Percentiles rank a stretch among this genome's conserved stretches.
phyloP scores from a whole-genome alignment of 2,797 vertebrate genomes.

The Nothura maculosa region DNA sequence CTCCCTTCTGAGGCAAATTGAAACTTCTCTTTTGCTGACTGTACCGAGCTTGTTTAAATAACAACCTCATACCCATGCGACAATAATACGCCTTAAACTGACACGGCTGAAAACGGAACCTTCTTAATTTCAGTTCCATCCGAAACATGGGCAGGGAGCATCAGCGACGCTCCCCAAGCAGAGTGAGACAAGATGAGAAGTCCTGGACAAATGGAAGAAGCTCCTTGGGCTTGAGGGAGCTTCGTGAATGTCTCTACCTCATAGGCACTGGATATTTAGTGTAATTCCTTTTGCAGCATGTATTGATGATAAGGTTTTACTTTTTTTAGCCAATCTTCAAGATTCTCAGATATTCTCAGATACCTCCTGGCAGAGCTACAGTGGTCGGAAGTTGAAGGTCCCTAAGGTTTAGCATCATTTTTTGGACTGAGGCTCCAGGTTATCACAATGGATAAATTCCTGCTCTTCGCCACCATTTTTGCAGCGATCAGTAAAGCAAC shows the following conservation, averaged over 20 bases:
- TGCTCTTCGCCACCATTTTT: neutral
- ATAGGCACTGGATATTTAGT: neutral
- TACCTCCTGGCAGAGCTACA: neutral
- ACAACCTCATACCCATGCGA: neutral
- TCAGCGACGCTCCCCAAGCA: neutral
- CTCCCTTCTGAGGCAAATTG: conserved; percentile 43
- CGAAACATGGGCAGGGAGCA: neutral
- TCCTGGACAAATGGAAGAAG: neutral
- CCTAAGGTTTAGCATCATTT: neutral
- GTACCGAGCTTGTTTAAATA: conserved; percentile 34
- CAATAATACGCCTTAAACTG: neutral
- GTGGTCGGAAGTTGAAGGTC: neutral
- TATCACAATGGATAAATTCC: neutral
- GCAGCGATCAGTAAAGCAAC: neutral
- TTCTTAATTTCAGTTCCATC: conserved; percentile 36
- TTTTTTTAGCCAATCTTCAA: neutral
- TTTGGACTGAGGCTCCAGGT: neutral
- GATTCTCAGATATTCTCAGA: neutral
- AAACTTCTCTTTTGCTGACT: conserved; percentile 49
- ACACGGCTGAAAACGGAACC: neutral
- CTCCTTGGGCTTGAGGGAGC: fast-evolving
- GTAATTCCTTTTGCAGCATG: fast-evolving
- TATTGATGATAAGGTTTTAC: neutral
- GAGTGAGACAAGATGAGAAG: neutral
- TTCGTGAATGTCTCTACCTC: fast-evolving